Evolutionary conservation across 1,140 invertebrate species (phyloP), one percentile per base, ranked within the genome.

Genomic region (Lucilia cuprina): DNA sequence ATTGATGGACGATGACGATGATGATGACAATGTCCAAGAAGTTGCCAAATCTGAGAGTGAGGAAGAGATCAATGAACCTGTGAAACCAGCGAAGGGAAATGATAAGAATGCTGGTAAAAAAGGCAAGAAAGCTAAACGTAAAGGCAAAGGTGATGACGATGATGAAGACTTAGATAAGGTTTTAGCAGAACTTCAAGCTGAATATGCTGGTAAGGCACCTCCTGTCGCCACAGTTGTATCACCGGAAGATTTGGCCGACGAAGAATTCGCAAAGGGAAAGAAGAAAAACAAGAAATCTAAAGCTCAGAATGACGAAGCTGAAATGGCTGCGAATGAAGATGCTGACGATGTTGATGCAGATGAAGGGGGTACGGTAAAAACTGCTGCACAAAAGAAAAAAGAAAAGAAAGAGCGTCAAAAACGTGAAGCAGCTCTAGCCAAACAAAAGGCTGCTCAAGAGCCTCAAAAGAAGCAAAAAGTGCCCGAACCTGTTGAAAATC

Each of bases 361-460:
- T 50, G 93, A 93, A 84, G 93, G 92, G 83, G 87, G 92, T 41
- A 95, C 95, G 13, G 93, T 97, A 25, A 97, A 97, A 92, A 94
- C 95, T 30, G 95, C 96, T 21, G 96, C 96, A 17, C 95, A 96
- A 88, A 97, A 97, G 90, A 96, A 96, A 86, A 96, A 96, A 88
- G 96, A 97, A 86, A 97, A 97, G 86, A 96, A 96, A 89, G 96
- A 97, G 91, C 93, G 95, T 50, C 95, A 97, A 87, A 97, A 96
- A 86, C 92, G 93, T 82, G 96, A 97, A 88, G 90, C 90, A 17
- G 90, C 90, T 1, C 60, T 87, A 88, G 89, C 89, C 12, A 90
- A 88, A 84, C 89, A 89, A 41, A 86, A 86, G 4, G 86, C 94
- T 85, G 95, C 94, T 77, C 91, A 92, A 84, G 93, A 93, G 84